Evolutionary conservation across 2,888 invertebrate genomes (phyloP).

Genomic region (Leptarthrus brevirostris): DNA sequence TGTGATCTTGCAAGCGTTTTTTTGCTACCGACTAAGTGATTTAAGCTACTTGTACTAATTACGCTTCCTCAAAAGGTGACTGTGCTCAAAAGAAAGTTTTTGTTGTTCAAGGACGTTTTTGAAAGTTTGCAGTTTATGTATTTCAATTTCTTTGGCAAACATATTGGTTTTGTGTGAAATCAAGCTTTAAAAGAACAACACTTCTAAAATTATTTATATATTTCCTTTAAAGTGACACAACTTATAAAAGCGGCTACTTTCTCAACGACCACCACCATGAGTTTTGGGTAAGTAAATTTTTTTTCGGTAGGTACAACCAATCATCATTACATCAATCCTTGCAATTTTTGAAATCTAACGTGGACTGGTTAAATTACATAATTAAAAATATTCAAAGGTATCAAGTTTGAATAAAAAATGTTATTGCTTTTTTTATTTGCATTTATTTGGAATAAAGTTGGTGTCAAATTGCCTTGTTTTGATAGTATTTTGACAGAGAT

Average conservation of each 20-base stretch:
- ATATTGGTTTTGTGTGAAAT: not conserved
- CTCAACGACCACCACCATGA: conserved; percentile 22
- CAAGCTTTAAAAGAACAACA: not conserved
- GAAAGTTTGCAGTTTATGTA: not conserved
- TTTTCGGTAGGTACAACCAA: too few relatives aligned
- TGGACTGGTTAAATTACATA: not conserved
- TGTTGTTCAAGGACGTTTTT: not conserved
- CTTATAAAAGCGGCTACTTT: conserved; percentile 5
- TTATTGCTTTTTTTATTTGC: too few relatives aligned
- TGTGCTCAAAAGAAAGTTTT: not conserved
- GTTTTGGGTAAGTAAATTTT: conserved; percentile 33
- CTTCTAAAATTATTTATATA: not conserved
- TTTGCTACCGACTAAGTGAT: not conserved
- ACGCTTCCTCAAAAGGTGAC: too few relatives aligned
- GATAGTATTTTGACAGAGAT: too few relatives aligned
- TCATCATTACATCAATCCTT: too few relatives aligned
- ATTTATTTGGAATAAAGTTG: too few relatives aligned
- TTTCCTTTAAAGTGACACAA: conserved; percentile 24
- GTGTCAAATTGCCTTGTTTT: too few relatives aligned
- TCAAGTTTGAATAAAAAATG: too few relatives aligned
- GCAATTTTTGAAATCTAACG: not conserved
- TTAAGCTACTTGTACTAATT: not conserved
- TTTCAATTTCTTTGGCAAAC: conserved; percentile 5
- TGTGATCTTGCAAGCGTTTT: too few relatives aligned
- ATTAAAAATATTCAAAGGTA: too few relatives aligned